These are phyloP conservation scores for Parapristionchus giblindavisi DNA, from an alignment of 2,888 invertebrate genomes.

Conservation along the genomic window DNA sequence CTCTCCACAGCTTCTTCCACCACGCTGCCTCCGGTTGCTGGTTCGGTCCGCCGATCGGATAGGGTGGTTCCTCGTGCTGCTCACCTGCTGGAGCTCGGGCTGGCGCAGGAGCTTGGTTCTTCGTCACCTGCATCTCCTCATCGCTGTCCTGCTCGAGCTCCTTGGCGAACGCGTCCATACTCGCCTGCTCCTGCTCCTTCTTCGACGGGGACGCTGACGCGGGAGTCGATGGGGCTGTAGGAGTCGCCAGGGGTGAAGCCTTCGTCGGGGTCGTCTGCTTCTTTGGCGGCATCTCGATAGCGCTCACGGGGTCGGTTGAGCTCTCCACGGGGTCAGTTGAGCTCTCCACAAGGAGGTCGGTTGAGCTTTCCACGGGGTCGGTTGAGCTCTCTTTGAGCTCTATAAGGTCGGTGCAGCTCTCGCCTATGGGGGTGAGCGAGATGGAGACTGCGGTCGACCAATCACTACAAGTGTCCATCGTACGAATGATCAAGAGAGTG, in stretches of 20 bases:
- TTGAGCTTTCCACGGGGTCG: neutral
- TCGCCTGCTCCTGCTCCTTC: constrained; percentile 43
- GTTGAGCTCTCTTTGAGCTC: no score
- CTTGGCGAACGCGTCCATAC: constrained; percentile 50
- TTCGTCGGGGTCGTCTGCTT: neutral
- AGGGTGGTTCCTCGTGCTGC: constrained; percentile 24
- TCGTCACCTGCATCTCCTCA: constrained; percentile 39
- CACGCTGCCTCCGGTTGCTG: neutral
- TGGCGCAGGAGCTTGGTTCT: neutral
- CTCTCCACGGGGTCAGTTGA: neutral
- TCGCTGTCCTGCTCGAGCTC: constrained; percentile 48
- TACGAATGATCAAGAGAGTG: no score
- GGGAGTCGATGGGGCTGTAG: neutral
- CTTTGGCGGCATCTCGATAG: constrained; percentile 13
- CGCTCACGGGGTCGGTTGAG: neutral
- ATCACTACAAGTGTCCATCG: neutral
- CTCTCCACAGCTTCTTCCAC: constrained; percentile 27
- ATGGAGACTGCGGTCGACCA: constrained; percentile 11
- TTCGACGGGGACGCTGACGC: constrained; percentile 24
- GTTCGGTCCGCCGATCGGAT: neutral
- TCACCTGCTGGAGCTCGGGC: neutral
- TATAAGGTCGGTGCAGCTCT: no score
- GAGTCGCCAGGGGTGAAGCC: no score
- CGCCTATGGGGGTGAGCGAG: no score
- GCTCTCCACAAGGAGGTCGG: neutral